Percentiles rank a stretch among this genome's conserved stretches.
Evolutionary conservation across 2,797 vertebrate species (phyloP).

Genomic region (Enteromius fasciolatus): DNA sequence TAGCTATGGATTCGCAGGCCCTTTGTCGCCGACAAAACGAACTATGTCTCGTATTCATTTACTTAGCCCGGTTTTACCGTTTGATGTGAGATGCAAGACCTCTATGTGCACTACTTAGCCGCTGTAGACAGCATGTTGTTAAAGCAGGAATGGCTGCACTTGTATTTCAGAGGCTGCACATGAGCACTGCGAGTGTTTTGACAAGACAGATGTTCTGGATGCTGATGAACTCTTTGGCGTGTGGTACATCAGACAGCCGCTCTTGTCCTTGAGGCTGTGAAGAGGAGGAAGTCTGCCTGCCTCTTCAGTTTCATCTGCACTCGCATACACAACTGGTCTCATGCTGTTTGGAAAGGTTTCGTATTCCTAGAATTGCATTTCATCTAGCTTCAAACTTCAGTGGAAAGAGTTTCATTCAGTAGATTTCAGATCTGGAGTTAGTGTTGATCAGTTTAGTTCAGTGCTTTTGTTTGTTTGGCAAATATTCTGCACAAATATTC

Average conservation of each 20-base stretch:
- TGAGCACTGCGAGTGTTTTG: constrained; percentile 53
- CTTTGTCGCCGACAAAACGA: constrained; percentile 39
- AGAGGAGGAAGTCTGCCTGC: constrained; percentile 65
- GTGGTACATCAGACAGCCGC: constrained; percentile 49
- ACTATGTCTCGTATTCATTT: constrained; percentile 53
- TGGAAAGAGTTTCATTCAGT: constrained; percentile 32
- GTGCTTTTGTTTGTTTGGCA: not conserved
- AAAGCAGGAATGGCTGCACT: constrained; percentile 47
- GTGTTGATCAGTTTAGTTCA: constrained; percentile 1
- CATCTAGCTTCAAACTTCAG: constrained; percentile 29
- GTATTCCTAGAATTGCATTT: constrained; percentile 22
- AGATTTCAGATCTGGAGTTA: constrained; percentile 21
- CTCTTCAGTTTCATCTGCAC: constrained; percentile 51
- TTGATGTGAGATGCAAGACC: constrained; percentile 44
- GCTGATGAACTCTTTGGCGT: constrained; percentile 51
- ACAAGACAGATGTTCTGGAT: constrained; percentile 49
- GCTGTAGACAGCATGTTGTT: constrained; percentile 39
- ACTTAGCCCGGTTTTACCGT: constrained; percentile 38
- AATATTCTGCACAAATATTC: not conserved
- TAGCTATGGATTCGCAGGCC: constrained; percentile 52
- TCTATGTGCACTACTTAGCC: constrained; percentile 41
- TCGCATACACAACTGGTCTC: constrained; percentile 44
- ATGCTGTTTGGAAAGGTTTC: constrained; percentile 41
- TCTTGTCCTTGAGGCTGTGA: constrained; percentile 76
- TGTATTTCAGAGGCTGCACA: constrained; percentile 52